Percentiles rank a stretch among this genome's conserved stretches.
phyloP scores from a whole-genome alignment of 2,113 vertebrate genomes.

The Pedetes capensis region DNA sequence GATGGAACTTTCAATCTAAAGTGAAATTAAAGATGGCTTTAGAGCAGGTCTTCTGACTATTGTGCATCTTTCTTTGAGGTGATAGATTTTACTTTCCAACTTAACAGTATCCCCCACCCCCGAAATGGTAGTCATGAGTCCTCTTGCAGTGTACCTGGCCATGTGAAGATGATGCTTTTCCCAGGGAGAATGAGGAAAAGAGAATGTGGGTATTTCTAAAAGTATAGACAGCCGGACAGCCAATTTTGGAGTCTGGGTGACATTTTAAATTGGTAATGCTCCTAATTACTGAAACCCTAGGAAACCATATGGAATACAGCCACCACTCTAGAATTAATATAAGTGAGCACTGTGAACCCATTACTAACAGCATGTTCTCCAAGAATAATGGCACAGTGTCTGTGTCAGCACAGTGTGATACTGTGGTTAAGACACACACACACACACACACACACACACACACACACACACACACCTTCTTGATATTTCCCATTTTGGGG shows the following conservation, averaged over 20 bases:
- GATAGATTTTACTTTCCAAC: background rate
- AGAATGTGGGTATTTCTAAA: constrained; percentile 53
- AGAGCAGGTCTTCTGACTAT: background rate
- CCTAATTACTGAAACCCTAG: constrained; percentile 72
- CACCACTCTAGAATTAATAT: constrained; percentile 64
- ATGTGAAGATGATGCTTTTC: background rate
- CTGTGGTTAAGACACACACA: background rate
- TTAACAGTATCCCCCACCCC: background rate
- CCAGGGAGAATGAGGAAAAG: background rate
- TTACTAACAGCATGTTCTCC: constrained; percentile 64
- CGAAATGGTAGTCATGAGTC: background rate
- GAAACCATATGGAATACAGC: constrained; percentile 68
- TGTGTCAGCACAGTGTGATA: constrained; percentile 63
- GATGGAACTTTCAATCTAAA: background rate
- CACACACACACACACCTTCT: background rate
- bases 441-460: no score
- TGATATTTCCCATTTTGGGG: background rate
- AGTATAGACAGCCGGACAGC: constrained; percentile 48
- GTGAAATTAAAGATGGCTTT: background rate
- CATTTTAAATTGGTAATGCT: constrained; percentile 74
- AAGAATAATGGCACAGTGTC: constrained; percentile 55
- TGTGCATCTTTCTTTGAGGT: background rate
- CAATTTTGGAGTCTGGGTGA: constrained; percentile 63
- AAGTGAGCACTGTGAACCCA: constrained; percentile 47
- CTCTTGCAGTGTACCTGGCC: background rate